phyloP scores from a whole-genome alignment of 2,888 invertebrate genomes.

The Sesia bembeciformis region DNA sequence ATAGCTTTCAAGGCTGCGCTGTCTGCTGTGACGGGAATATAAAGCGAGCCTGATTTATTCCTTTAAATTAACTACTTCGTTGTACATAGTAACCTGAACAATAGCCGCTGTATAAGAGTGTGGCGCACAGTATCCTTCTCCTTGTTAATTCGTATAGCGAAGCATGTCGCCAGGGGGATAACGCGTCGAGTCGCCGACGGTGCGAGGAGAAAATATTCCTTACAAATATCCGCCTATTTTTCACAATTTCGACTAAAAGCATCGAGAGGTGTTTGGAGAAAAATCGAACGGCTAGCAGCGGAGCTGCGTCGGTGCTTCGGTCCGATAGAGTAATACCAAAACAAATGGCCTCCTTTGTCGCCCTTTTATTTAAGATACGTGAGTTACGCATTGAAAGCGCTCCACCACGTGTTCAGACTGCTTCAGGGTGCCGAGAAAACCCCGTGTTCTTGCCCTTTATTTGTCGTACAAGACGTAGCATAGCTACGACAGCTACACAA shows the following conservation, averaged over 20 bases:
- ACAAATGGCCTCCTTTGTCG: conserved; percentile 58
- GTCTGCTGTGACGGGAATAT: conserved; percentile 65
- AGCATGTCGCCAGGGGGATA: no score
- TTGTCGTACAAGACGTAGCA: no score
- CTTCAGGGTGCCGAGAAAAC: no score
- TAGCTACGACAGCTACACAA: no score
- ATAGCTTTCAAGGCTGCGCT: conserved; percentile 62
- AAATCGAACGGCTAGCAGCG: conserved; percentile 35
- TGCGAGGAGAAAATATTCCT: no score
- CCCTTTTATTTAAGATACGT: conserved; percentile 50
- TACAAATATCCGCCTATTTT: conserved; percentile 31
- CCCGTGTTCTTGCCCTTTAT: no score
- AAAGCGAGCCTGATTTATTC: conserved; percentile 61
- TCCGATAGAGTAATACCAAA: conserved; percentile 62
- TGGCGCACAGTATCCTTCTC: conserved; percentile 15
- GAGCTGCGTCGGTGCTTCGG: conserved; percentile 25
- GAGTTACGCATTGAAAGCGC: conserved; percentile 44
- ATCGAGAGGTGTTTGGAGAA: conserved; percentile 28
- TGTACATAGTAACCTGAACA: conserved; percentile 8
- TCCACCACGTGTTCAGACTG: conserved; percentile 10
- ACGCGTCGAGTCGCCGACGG: no score
- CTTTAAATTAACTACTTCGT: conserved; percentile 47
- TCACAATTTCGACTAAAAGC: conserved; percentile 27
- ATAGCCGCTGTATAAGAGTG: not conserved
- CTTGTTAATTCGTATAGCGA: not conserved